Evolutionary conservation across 2,113 vertebrate species (phyloP), one percentile per base, ranked within the genome.

Genomic region (Notarius quadriscutis): DNA sequence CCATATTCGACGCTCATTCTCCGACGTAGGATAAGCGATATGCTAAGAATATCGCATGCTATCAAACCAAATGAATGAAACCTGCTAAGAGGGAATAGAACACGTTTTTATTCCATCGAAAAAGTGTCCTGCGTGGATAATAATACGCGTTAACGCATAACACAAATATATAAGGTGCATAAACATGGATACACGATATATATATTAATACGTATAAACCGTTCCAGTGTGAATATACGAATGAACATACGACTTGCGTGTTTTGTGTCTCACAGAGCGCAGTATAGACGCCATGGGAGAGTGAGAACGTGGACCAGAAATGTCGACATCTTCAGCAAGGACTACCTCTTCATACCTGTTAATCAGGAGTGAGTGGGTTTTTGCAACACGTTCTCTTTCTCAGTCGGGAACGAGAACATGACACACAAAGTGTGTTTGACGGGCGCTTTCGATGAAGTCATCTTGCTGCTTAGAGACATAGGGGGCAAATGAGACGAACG

Each of bases 291-390:
- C 83, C 98, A 99, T 88, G 96, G 94, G 92, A 95, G 97, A 93
- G 98, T 99, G 84, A 97, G 94, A 95, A 99, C 97, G 0, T 99
- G 97, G 98, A 99, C 98, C 50, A 96, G 97, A 18, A 95, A 97
- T 63, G 95, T 98, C 83, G 98, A 98, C 92, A 97, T 99, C 85
- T 99, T 99, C 92, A 96, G 86, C 93, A 99, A 99, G 93, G 98
- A 99, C 95, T 99, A 96, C 88, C 96, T 99, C 84, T 99, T 99
- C 92, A 96, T 99, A 82, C 97, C 98, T 86, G 97, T 99, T 89
- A 99, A 99, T 92, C 96, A 99, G 86, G 96, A 97, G 97, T 97
- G 93, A 96, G 96, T 96, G 48, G 17, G 22, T 80, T 12, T 30
- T 8, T 2, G 53, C 27, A 41, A 3, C 41, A 41, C 41, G 41